Evolutionary conservation across 2,888 invertebrate genomes (phyloP).

Genomic region (Calameuta filiformis): DNA sequence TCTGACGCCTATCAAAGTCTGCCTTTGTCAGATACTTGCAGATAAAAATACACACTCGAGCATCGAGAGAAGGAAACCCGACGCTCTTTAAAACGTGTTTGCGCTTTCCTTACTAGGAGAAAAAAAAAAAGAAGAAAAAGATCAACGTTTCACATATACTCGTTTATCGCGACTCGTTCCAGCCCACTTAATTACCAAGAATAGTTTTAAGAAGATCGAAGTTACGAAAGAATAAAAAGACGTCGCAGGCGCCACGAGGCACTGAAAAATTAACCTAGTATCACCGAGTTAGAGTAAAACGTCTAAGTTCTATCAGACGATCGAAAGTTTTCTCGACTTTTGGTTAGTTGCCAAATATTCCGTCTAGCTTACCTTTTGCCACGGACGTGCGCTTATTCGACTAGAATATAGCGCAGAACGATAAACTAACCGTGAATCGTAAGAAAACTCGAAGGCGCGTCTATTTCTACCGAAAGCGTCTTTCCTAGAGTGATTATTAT

Average conservation of each 20-base stretch:
- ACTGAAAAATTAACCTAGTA: neutral
- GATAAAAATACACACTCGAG: neutral
- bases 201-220: neutral
- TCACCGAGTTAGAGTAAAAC: neutral
- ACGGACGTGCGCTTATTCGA: neutral
- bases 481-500: neutral
- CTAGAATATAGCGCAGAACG: neutral
- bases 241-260: neutral
- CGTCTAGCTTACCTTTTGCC: neutral
- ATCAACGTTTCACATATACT: neutral
- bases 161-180: neutral
- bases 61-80: neutral
- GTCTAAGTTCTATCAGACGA: neutral
- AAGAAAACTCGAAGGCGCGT: neutral
- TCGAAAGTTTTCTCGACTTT: neutral
- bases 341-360: neutral
- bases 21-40: neutral
- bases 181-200: neutral
- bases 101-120: neutral
- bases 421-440: neutral
- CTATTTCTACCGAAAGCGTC: neutral
- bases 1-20: neutral
- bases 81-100: neutral
- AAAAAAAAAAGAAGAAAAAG: neutral
- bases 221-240: neutral